Conservation (phyloP, 1,140 invertebrate genomes). For the Lerema accius region DNA sequence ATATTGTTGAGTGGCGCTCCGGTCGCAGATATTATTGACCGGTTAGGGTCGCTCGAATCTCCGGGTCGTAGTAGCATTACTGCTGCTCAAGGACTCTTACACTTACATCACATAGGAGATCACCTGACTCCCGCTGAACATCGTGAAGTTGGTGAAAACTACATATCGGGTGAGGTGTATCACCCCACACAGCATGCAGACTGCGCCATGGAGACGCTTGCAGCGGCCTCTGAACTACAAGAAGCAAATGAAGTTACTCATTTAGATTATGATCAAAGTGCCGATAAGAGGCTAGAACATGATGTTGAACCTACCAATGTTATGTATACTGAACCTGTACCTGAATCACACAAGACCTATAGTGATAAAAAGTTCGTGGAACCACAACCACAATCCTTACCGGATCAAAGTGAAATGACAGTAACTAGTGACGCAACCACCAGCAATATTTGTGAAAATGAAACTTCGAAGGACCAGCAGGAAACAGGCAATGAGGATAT, state of each 20-base stretch:
- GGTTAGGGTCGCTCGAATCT: slow-evolving; percentile 82
- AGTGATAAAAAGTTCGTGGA: slow-evolving; percentile 49
- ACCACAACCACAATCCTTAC: slow-evolving; percentile 46
- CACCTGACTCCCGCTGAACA: slow-evolving; percentile 59
- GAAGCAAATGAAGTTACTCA: slow-evolving; percentile 53
- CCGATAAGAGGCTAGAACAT: slow-evolving; percentile 63
- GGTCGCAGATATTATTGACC: slow-evolving; percentile 83
- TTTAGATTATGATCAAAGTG: slow-evolving; percentile 55
- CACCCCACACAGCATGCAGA: slow-evolving; percentile 47
- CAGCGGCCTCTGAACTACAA: slow-evolving; percentile 47
- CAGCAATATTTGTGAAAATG: slow-evolving; percentile 17
- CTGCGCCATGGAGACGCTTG: slow-evolving; percentile 54
- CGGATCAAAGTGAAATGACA: slow-evolving; percentile 63
- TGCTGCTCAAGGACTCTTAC: slow-evolving; percentile 73
- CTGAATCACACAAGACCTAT: slow-evolving; percentile 60
- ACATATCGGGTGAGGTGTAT: slow-evolving; percentile 63
- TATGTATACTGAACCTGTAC: slow-evolving; percentile 62
- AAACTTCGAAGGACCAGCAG: slow-evolving; percentile 10
- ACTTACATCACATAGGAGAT: slow-evolving; percentile 80
- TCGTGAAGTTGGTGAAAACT: slow-evolving; percentile 47
- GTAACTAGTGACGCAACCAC: slow-evolving; percentile 44
- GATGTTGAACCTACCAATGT: slow-evolving; percentile 46
- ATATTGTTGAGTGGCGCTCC: slow-evolving; percentile 79
- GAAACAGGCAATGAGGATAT: slow-evolving; percentile 25
- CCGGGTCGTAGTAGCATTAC: slow-evolving; percentile 74